Conservation (phyloP, 2,797 vertebrate species). For the Hyperoplus lanceolatus region DNA sequence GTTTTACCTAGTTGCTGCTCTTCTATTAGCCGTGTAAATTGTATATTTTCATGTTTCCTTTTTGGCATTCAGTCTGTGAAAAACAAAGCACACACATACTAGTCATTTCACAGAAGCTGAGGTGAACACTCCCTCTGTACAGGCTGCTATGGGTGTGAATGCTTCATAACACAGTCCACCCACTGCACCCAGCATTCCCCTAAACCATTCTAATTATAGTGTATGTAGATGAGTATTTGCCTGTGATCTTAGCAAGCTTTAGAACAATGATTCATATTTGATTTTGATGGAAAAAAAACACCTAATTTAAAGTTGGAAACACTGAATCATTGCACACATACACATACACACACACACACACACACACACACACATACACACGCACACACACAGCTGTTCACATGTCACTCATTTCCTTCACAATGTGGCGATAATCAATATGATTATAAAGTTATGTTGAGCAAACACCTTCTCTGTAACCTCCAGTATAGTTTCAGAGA, state of each 20-base stretch:
- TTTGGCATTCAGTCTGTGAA: too few species aligned
- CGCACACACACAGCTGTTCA: slow-evolving; percentile 21
- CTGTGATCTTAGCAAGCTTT: slow-evolving; percentile 36
- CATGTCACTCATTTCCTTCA: slow-evolving; percentile 58
- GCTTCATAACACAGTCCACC: slow-evolving; percentile 33
- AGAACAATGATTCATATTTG: slow-evolving; percentile 54
- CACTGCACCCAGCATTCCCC: slow-evolving; percentile 40
- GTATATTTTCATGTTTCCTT: too few species aligned
- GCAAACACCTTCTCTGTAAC: slow-evolving; percentile 42
- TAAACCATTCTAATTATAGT: slow-evolving; percentile 56
- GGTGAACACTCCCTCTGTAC: slow-evolving; percentile 7
- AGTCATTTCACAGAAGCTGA: slow-evolving; percentile 1
- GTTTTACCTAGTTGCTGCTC: too few species aligned
- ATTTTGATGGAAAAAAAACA: slow-evolving; percentile 36
- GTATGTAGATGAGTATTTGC: slow-evolving; percentile 40
- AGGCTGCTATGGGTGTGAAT: slow-evolving; percentile 33
- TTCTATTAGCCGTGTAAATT: too few species aligned
- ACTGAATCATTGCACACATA: slow-evolving; percentile 42
- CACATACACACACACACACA: slow-evolving; percentile 29
- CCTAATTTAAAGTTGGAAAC: slow-evolving; percentile 40
- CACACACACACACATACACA: too few species aligned
- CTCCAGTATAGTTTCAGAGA: not conserved
- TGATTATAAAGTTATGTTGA: slow-evolving; percentile 44
- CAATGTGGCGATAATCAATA: slow-evolving; percentile 20
- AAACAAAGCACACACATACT: not conserved